phyloP scores from a whole-genome alignment of 30 jellyfish, hydroid and myxozoan species.

The Pseudorhiza aurosa region DNA sequence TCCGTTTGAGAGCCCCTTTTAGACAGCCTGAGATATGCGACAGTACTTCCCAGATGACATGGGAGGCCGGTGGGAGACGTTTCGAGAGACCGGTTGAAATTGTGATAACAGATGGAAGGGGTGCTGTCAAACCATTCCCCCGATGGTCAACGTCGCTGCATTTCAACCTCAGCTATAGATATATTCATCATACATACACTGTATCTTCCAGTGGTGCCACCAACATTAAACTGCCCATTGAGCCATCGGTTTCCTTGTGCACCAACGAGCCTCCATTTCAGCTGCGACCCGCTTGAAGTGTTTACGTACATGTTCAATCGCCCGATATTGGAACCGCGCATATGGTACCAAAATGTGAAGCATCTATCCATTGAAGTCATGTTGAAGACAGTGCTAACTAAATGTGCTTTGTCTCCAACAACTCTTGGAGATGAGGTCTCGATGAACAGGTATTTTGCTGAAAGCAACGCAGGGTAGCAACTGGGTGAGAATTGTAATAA shows the following conservation, averaged over 20 bases:
- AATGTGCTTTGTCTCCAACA: conserved; percentile 73
- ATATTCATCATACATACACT: conserved; percentile 68
- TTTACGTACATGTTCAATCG: conserved; percentile 71
- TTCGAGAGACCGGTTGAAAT: no score
- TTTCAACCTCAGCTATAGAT: no score
- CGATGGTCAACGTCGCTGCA: no score
- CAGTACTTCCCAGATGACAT: no score
- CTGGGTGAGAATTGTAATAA: no score
- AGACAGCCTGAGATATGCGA: no score
- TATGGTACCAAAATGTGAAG: conserved; percentile 84
- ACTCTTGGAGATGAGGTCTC: conserved; percentile 77
- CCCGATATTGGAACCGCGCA: conserved; percentile 83
- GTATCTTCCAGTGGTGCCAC: conserved; percentile 54
- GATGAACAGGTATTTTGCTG: conserved; percentile 75
- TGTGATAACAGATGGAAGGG: no score
- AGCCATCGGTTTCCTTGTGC: conserved; percentile 68
- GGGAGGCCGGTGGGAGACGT: no score
- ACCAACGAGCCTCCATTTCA: conserved; percentile 81
- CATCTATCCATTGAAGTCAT: conserved; percentile 66
- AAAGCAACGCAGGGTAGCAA: no score
- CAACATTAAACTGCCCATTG: conserved; percentile 88
- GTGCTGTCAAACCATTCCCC: no score
- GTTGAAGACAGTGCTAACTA: conserved; percentile 75
- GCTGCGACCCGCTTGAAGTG: conserved; percentile 28
- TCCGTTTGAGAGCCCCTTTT: no score